These are phyloP conservation scores for Embidobia sp. DNA, from an alignment of 2,888 invertebrate genomes.

Conservation along the genomic window DNA sequence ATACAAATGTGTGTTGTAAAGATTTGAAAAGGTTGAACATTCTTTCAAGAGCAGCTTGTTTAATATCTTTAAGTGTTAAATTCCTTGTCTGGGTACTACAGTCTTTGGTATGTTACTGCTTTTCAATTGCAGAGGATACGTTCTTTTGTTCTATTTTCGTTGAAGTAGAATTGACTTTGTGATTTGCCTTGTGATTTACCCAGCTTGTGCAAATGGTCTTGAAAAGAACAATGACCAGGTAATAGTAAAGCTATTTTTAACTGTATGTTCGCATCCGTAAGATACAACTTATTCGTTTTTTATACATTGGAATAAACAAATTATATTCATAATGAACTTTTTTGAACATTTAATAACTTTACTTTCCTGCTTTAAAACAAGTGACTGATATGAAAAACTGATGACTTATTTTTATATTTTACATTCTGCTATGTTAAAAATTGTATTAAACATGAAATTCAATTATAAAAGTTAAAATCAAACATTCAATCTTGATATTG, in stretches of 20 bases:
- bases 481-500: no score
- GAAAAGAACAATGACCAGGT: conserved; percentile 17
- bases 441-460: no score
- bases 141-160: conserved; percentile 35
- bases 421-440: no score
- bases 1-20: no score
- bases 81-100: conserved; percentile 27
- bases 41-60: conserved; percentile 18
- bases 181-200: conserved; percentile 41
- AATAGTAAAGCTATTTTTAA: neutral
- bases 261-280: neutral
- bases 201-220: conserved; percentile 23
- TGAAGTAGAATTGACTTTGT: conserved; percentile 44
- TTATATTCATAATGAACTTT: no score
- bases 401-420: no score
- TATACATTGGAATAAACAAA: no score
- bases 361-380: no score
- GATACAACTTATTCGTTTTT: no score
- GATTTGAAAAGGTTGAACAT: conserved; percentile 12
- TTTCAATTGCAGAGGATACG: conserved; percentile 21
- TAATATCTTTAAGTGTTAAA: conserved; percentile 44
- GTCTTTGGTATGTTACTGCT: conserved; percentile 21
- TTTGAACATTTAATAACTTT: no score
- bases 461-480: no score
- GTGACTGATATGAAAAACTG: no score